phyloP scores from a whole-genome alignment of 1,140 invertebrate species.

The Pogonomyrmex barbatus region DNA sequence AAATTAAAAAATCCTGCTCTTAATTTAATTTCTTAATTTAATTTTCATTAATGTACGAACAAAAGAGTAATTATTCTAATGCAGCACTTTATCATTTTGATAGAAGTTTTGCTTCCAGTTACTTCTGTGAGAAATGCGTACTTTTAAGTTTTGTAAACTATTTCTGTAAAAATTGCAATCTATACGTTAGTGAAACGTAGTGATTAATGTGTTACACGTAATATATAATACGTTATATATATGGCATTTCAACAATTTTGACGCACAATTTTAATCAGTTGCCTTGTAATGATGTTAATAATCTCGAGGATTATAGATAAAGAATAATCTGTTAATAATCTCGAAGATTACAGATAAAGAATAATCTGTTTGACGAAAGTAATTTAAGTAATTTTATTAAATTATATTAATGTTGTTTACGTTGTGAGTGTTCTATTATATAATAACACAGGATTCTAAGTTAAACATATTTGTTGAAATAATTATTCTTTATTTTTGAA shows the following conservation, averaged over 20 bases:
- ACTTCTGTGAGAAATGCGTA: neutral
- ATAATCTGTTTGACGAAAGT: neutral
- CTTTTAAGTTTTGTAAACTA: neutral
- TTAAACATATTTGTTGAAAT: neutral
- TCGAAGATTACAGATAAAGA: neutral
- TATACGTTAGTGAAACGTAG: neutral
- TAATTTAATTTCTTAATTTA: neutral
- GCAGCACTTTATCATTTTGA: constrained; percentile 4
- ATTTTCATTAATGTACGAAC: constrained; percentile 1
- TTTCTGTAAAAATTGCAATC: neutral
- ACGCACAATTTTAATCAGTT: too few relatives aligned
- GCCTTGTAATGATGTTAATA: too few relatives aligned
- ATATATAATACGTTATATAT: neutral
- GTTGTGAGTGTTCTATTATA: neutral
- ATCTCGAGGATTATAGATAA: too few relatives aligned
- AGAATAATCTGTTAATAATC: neutral
- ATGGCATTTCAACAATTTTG: neutral
- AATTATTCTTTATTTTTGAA: neutral
- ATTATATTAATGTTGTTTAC: neutral
- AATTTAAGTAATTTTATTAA: constrained; percentile 5
- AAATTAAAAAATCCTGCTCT: too few relatives aligned
- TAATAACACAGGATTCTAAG: neutral
- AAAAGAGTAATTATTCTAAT: constrained; percentile 50
- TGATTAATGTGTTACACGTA: too few relatives aligned
- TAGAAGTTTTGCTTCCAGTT: neutral